Base-by-base conservation (phyloP, 2,113 vertebrate genomes). In the rabbit (Oryctolagus cuniculus) region DNA sequence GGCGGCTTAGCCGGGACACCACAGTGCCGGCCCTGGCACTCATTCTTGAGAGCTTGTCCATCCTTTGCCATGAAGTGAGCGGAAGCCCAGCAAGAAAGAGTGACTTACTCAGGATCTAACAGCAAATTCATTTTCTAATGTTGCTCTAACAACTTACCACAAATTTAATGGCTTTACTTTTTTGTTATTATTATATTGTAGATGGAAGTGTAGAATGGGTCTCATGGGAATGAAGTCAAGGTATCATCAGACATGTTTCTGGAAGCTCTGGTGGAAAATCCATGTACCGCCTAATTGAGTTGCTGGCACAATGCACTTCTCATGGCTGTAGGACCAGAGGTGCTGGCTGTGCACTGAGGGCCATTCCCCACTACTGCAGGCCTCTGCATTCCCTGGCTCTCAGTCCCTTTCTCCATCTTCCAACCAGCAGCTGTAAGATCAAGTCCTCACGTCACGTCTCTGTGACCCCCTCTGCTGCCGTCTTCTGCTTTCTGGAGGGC, bases 291-390 rank as follows among this genome's bases (percentile, higher is more conserved):
- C 67, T 67, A 31, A 90, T 31, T 34, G 58, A 86, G 44, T 36
- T 85, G 66, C 24, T 93, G 79, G 38, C 63, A 82, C 75, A 94
- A 81, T 78, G 77, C 31, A 66, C 5, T 84, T 77, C 55, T 31
- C 77, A 9, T 69, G 61, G n/a, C 58, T 93, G 27, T 55, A 58
- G 36, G 75, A 83, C 29, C 55, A 75, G 44, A 61, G 74, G 22
- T 72, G 55, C 44, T 80, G 74, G 69, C 70, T 87, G 51, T 73
- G 73, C 83, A 36, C 38, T 58, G 36, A 93, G 29, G 31, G 44
- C 16, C 74, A 21, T 44, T 38, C 27, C 44, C 17, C 79, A 78
- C 74, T 81, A 51, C 51, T 36, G 2, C 13, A 6, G 9, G 53
- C 66, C 12, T 4, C 19, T 49, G 16, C 2, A 3, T 36, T 81